Percentiles rank a stretch among this genome's conserved stretches.
These are phyloP conservation scores for Hylyphantes graminicola DNA, from an alignment of 1,140 invertebrate genomes.

Conservation along the genomic window DNA sequence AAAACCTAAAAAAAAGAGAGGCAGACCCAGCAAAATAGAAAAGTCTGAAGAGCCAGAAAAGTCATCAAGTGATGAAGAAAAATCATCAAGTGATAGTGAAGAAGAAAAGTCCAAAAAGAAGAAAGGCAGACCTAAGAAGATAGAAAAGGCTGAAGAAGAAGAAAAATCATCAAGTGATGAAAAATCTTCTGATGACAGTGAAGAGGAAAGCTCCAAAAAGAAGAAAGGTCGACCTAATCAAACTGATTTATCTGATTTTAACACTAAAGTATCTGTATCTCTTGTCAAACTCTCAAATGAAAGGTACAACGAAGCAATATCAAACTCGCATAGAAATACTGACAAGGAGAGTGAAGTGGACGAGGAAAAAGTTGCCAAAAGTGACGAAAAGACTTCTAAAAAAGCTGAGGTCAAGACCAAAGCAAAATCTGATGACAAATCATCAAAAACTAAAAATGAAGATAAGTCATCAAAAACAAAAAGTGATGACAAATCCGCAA, in stretches of 20 bases:
- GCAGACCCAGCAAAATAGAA: too few relatives aligned
- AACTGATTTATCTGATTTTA: not conserved
- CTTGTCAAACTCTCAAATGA: slow-evolving; percentile 18
- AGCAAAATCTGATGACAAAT: not conserved
- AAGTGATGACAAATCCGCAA: slow-evolving; percentile 4
- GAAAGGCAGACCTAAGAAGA: too few relatives aligned
- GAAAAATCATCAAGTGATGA: not conserved
- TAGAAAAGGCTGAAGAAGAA: too few relatives aligned
- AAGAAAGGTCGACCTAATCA: not conserved
- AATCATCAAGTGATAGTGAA: too few relatives aligned
- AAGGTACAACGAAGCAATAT: slow-evolving; percentile 43
- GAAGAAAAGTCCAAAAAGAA: too few relatives aligned
- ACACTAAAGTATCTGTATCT: slow-evolving; percentile 31
- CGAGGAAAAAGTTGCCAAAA: slow-evolving; percentile 14
- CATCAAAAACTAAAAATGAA: not conserved
- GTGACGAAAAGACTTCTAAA: not conserved
- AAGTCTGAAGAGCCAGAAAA: too few relatives aligned
- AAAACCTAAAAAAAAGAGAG: too few relatives aligned
- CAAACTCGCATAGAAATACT: not conserved
- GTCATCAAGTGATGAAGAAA: too few relatives aligned
- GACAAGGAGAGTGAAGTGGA: slow-evolving; percentile 16
- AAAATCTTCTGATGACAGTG: not conserved
- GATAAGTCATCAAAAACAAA: slow-evolving; percentile 7
- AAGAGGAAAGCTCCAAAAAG: not conserved
- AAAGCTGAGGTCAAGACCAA: not conserved